A percentile compares a stretch with the other conserved stretches of the same genome.
These are phyloP conservation scores for Ciconia nigra DNA, from an alignment of 2,797 vertebrate genomes.

Conservation along the genomic window DNA sequence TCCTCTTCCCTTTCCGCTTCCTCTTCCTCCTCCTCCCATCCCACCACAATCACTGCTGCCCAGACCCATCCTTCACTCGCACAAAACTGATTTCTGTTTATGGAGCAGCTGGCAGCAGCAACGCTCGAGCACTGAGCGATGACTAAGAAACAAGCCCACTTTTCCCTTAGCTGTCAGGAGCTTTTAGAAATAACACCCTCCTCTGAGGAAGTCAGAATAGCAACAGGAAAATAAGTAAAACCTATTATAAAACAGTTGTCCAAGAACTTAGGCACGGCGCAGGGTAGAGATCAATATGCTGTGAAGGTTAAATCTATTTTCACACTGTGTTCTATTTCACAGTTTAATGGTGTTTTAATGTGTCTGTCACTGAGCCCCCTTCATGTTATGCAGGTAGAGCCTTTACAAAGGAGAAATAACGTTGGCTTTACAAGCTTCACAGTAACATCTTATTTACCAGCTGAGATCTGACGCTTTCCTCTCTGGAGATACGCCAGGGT, in stretches of 20 bases:
- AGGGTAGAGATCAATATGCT: slow-evolving; percentile 78
- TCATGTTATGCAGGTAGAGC: slow-evolving; percentile 78
- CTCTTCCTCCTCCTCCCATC: slow-evolving; percentile 36
- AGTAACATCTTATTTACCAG: slow-evolving; percentile 81
- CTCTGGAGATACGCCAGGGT: slow-evolving; percentile 16
- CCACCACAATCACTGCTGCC: slow-evolving; percentile 41
- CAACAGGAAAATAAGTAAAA: slow-evolving; percentile 84
- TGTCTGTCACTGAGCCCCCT: slow-evolving; percentile 83
- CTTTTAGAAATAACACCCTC: slow-evolving; percentile 79
- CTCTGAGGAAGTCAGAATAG: slow-evolving; percentile 79
- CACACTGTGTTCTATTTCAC: slow-evolving; percentile 87
- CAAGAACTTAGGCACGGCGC: slow-evolving; percentile 76
- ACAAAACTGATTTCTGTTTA: slow-evolving; percentile 71
- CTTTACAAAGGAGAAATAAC: slow-evolving; percentile 75
- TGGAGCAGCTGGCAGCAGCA: slow-evolving; percentile 66
- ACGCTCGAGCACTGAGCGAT: slow-evolving; percentile 49
- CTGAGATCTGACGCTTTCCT: slow-evolving; percentile 67
- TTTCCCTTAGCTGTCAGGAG: slow-evolving; percentile 76
- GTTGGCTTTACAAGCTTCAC: slow-evolving; percentile 69
- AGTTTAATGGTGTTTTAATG: slow-evolving; percentile 90
- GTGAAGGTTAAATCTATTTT: slow-evolving; percentile 90
- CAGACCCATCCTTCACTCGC: slow-evolving; percentile 57
- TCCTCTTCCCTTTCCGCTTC: slow-evolving; percentile 44
- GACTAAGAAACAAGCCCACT: slow-evolving; percentile 65
- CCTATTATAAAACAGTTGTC: slow-evolving; percentile 85